Conservation (phyloP, 1,140 invertebrate genomes). For the Geopemphigus sp. region DNA sequence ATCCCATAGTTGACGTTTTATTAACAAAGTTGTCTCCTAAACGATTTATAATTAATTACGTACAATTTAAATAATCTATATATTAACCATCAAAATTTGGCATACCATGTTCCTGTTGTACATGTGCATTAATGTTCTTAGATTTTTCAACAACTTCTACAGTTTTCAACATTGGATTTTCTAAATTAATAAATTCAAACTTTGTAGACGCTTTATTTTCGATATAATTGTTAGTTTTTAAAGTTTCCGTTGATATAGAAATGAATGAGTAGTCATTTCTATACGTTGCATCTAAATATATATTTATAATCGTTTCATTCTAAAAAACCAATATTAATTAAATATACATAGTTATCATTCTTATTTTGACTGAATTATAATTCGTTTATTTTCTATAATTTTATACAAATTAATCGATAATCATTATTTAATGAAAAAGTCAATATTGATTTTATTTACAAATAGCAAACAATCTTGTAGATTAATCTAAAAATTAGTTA, state of each 20-base stretch:
- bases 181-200: background rate
- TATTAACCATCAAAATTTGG: background rate
- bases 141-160: background rate
- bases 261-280: background rate
- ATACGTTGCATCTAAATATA: background rate
- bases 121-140: background rate
- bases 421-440: too few species aligned
- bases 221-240: too few species aligned
- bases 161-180: background rate
- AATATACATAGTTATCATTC: background rate
- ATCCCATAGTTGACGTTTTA: background rate
- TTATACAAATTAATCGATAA: too few species aligned
- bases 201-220: background rate
- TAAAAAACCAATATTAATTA: background rate
- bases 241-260: background rate
- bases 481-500: too few species aligned
- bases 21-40: background rate
- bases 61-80: background rate
- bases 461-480: too few species aligned
- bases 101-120: background rate
- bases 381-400: background rate
- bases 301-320: background rate
- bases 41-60: background rate
- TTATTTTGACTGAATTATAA: background rate
- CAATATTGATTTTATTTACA: too few species aligned